Evolutionary conservation across 2,797 vertebrate genomes (phyloP).

Genomic region (Carduelis carduelis): DNA sequence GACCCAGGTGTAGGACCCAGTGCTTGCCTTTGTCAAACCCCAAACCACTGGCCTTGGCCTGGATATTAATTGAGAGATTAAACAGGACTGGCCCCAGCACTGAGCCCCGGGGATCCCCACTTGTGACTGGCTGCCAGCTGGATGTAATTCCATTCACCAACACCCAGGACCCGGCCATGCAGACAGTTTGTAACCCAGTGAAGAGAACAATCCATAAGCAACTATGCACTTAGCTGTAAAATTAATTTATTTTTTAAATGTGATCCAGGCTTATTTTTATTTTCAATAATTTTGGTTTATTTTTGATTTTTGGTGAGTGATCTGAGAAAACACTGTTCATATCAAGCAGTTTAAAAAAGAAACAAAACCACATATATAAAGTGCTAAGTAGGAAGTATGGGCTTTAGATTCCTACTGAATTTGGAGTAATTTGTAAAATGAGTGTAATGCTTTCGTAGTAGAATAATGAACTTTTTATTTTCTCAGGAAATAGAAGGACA

Average conservation of each 20-base stretch:
- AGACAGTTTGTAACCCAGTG: not conserved
- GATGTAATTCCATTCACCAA: not conserved
- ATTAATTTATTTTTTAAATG: not conserved
- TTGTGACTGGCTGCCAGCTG: not conserved
- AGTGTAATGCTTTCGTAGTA: not conserved
- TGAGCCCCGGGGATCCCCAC: not conserved
- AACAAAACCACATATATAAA: not conserved
- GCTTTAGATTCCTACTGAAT: not conserved
- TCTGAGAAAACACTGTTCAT: not conserved
- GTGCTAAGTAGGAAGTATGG: not conserved
- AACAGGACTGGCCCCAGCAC: not conserved
- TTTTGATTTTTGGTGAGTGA: not conserved
- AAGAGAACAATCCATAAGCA: not conserved
- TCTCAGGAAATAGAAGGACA: not conserved
- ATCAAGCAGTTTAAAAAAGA: not conserved
- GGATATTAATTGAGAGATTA: not conserved
- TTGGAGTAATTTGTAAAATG: not conserved
- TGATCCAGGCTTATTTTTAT: not conserved
- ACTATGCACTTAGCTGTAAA: not conserved
- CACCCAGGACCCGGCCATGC: rapidly evolving
- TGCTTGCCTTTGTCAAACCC: not conserved
- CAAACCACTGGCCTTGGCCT: not conserved
- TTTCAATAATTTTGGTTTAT: not conserved
- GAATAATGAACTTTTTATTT: not conserved
- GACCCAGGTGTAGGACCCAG: not conserved